These are phyloP conservation scores for Agonopterix heracliana DNA, from an alignment of 2,888 invertebrate species.

Conservation along the genomic window DNA sequence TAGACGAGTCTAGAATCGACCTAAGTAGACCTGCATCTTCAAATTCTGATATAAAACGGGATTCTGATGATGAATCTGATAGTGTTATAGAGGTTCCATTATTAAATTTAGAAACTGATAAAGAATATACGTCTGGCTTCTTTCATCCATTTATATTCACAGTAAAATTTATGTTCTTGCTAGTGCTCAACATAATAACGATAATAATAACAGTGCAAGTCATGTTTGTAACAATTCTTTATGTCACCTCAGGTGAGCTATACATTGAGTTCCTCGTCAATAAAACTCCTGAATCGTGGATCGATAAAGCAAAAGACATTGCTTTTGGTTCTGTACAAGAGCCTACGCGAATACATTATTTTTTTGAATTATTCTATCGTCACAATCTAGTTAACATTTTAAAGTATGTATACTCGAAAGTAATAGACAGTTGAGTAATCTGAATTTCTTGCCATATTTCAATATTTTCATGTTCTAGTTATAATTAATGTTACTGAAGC, in stretches of 20 bases:
- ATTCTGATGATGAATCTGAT: slow-evolving; percentile 13
- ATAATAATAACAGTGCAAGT: slow-evolving; percentile 33
- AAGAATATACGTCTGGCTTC: slow-evolving; percentile 9
- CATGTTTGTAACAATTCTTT: slow-evolving; percentile 33
- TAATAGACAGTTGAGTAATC: too few species aligned
- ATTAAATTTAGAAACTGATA: slow-evolving; percentile 12
- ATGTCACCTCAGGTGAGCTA: slow-evolving; percentile 37
- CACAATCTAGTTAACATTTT: slow-evolving; percentile 41
- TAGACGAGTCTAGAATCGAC: slow-evolving; percentile 16
- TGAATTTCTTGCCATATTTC: too few species aligned
- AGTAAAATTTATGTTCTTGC: slow-evolving; percentile 36
- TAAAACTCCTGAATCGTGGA: slow-evolving; percentile 31
- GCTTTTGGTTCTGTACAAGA: slow-evolving; percentile 41
- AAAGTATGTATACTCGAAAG: slow-evolving; percentile 19
- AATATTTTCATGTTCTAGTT: too few species aligned
- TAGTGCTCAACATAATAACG: slow-evolving; percentile 35
- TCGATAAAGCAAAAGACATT: slow-evolving; percentile 32
- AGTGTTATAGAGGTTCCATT: slow-evolving; percentile 8
- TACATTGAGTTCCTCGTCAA: slow-evolving; percentile 40
- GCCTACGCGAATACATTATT: slow-evolving; percentile 36
- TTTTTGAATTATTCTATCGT: slow-evolving; percentile 37
- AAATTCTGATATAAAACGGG: slow-evolving; percentile 7
- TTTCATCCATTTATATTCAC: slow-evolving; percentile 22
- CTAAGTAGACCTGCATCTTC: slow-evolving; percentile 13
- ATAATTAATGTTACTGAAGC: too few species aligned